phyloP scores from a whole-genome alignment of 2,797 vertebrate genomes.

The Monodelphis domestica region DNA sequence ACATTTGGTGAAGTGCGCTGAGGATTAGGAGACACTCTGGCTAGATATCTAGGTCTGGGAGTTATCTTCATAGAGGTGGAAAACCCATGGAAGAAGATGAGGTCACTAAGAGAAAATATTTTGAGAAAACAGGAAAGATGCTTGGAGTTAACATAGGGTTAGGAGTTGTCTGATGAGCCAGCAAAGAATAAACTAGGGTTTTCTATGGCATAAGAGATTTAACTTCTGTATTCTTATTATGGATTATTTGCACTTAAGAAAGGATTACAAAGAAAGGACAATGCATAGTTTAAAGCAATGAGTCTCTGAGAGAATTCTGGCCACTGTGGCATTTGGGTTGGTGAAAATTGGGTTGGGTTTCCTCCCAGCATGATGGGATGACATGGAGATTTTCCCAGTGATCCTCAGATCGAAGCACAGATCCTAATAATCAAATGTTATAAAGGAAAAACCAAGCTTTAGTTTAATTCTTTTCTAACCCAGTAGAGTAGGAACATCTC shows the following conservation, averaged over 20 bases:
- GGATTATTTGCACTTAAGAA: not conserved
- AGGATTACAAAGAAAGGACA: not conserved
- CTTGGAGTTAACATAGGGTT: not conserved
- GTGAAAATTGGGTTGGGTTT: too few species aligned
- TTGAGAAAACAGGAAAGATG: not conserved
- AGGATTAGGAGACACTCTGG: not conserved
- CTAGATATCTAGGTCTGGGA: not conserved
- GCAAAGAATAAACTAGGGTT: not conserved
- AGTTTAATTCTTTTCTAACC: not conserved
- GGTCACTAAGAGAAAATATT: not conserved
- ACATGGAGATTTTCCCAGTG: not conserved
- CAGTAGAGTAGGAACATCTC: not conserved
- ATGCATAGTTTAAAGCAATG: not conserved
- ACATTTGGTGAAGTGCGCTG: not conserved
- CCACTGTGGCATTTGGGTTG: not conserved
- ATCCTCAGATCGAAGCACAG: not conserved
- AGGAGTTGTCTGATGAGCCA: not conserved
- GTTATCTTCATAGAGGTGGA: not conserved
- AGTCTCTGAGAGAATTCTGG: not conserved
- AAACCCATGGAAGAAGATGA: not conserved
- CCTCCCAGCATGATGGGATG: too few species aligned
- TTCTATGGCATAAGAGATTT: not conserved
- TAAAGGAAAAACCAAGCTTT: not conserved
- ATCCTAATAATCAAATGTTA: not conserved
- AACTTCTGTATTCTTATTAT: not conserved